Evolutionary conservation across 2,888 invertebrate species (phyloP).

Genomic region (Drosophila formosana): DNA sequence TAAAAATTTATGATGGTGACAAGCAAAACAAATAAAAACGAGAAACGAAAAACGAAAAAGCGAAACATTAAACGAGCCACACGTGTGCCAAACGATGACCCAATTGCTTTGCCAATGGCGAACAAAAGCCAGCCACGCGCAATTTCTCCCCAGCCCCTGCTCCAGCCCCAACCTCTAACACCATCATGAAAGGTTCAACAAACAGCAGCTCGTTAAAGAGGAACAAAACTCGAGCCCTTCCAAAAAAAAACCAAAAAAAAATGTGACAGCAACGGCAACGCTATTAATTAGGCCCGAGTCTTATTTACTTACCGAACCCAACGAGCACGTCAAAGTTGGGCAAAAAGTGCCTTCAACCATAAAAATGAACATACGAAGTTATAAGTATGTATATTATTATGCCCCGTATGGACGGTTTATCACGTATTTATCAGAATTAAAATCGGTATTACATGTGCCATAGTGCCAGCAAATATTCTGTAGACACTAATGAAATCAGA

Average conservation of each 20-base stretch:
- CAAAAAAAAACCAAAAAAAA: constrained; percentile 6
- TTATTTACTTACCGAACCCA: constrained; percentile 38
- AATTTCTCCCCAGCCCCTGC: constrained; percentile 17
- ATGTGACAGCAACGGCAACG: constrained; percentile 14
- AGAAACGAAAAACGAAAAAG: constrained; percentile 27
- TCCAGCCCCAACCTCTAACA: constrained; percentile 3
- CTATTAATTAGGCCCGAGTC: constrained; percentile 39
- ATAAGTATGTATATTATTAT: constrained; percentile 17
- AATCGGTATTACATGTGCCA: neutral
- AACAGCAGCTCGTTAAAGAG: constrained; percentile 38
- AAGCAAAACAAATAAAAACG: constrained; percentile 58
- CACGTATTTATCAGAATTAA: constrained; percentile 21
- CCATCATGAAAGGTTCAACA: constrained; percentile 23
- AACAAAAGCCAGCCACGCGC: constrained; percentile 55
- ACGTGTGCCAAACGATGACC: constrained; percentile 80
- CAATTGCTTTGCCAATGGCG: constrained; percentile 60
- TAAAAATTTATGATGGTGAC: constrained; percentile 67
- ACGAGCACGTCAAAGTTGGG: constrained; percentile 23
- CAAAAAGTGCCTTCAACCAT: constrained; percentile 10
- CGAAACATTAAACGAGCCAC: constrained; percentile 70
- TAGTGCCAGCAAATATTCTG: neutral
- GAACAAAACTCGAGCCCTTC: constrained; percentile 12
- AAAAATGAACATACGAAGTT: constrained; percentile 10
- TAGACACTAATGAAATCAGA: constrained; percentile 3
- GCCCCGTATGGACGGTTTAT: constrained; percentile 22